phyloP scores from a whole-genome alignment of 92 coral and sea anemone genomes.

The Epizoanthus scotinus region DNA sequence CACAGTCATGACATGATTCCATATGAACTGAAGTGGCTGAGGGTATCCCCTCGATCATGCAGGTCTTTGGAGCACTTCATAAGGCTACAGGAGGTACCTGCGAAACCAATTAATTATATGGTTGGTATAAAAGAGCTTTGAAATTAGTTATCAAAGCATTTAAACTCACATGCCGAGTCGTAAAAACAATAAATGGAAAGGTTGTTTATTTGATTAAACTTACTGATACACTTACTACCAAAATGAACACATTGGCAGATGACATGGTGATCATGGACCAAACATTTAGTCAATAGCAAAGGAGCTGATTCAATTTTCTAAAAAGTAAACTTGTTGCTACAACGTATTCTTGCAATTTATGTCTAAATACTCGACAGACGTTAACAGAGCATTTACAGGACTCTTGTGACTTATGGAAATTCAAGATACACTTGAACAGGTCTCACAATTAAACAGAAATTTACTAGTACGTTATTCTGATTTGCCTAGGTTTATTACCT shows the following conservation, averaged over 20 bases:
- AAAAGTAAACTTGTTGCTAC: slow-evolving; percentile 3
- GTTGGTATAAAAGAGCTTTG: background rate
- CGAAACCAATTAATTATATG: background rate
- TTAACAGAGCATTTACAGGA: slow-evolving; percentile 39
- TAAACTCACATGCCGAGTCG: background rate
- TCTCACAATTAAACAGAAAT: slow-evolving; percentile 3
- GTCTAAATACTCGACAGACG: slow-evolving; percentile 46
- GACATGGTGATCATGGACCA: slow-evolving; percentile 6
- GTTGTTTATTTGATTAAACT: slow-evolving; percentile 23
- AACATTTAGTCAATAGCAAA: slow-evolving; percentile 21
- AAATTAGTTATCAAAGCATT: background rate
- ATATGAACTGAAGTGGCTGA: too few species aligned
- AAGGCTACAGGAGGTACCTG: background rate
- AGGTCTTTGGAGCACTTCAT: background rate
- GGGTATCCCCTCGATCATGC: too few species aligned
- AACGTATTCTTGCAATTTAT: slow-evolving; percentile 13
- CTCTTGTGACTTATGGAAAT: slow-evolving; percentile 33
- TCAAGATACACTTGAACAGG: slow-evolving; percentile 44
- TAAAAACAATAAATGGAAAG: slow-evolving; percentile 28
- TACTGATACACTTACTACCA: slow-evolving; percentile 40
- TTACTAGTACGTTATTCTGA: slow-evolving; percentile 22
- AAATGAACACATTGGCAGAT: background rate
- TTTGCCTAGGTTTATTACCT: slow-evolving; percentile 42
- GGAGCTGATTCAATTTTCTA: background rate
- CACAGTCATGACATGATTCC: background rate